These are phyloP conservation scores for Crocuta crocuta DNA, from an alignment of 2,113 vertebrate species.

Conservation along the genomic window DNA sequence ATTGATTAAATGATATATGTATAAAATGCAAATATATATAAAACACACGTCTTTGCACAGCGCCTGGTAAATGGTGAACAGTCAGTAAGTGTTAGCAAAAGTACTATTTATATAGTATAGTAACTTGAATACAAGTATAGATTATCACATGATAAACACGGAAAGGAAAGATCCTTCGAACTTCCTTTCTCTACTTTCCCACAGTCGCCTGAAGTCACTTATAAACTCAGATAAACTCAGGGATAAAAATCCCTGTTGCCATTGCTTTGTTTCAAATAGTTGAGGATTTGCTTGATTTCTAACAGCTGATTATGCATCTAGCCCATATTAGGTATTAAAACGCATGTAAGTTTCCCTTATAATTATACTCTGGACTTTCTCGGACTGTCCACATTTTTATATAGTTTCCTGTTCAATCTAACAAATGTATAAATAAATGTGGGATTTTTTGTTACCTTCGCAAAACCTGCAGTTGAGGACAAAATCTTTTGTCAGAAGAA, in stretches of 20 bases:
- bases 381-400: not conserved
- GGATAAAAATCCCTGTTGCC: not conserved
- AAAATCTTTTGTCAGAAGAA: conserved; percentile 17
- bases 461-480: not conserved
- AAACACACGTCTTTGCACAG: not conserved
- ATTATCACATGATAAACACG: not conserved
- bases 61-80: not conserved
- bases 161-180: not conserved
- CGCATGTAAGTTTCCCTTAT: not conserved
- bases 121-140: not conserved
- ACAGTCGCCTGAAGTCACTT: not conserved
- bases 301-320: not conserved
- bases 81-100: not conserved
- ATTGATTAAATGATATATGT: not conserved
- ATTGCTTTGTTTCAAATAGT: conserved; percentile 8
- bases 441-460: not conserved
- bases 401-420: not conserved
- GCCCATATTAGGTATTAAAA: not conserved
- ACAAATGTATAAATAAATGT: not conserved
- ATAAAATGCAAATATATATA: not conserved
- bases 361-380: not conserved
- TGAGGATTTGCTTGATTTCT: not conserved
- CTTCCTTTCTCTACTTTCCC: not conserved
- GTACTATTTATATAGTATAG: not conserved
- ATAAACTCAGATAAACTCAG: not conserved